These are phyloP conservation scores for Trachops cirrhosus DNA, from an alignment of 2,797 vertebrate species.

Conservation along the genomic window DNA sequence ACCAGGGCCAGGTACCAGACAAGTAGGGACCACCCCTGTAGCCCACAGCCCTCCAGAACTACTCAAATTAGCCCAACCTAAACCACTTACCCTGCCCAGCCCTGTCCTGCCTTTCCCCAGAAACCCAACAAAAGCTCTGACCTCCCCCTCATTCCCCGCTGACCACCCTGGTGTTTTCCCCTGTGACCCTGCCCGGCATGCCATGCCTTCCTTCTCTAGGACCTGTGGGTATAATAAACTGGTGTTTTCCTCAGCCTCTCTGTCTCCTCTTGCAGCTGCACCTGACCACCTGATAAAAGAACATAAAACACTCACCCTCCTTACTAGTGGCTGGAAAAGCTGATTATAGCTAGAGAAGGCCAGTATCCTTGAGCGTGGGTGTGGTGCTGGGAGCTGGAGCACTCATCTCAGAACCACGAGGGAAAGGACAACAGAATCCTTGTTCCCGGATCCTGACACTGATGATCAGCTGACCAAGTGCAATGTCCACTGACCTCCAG, in stretches of 20 bases:
- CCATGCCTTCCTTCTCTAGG: not conserved
- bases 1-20: not conserved
- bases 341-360: not conserved
- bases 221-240: not conserved
- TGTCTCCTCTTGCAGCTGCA: not conserved
- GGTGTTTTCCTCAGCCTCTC: not conserved
- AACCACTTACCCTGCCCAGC: not conserved
- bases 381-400: not conserved
- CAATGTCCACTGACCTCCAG: not conserved
- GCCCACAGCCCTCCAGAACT: not conserved
- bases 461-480: not conserved
- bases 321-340: not conserved
- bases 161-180: not conserved
- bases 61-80: not conserved
- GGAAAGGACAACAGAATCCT: not conserved
- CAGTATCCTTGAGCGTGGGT: not conserved
- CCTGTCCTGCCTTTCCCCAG: not conserved
- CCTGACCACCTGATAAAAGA: not conserved
- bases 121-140: not conserved
- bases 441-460: not conserved
- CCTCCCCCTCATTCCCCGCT: not conserved
- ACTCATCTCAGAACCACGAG: not conserved
- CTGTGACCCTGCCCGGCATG: not conserved
- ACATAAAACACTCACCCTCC: not conserved
- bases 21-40: not conserved